Percentiles rank a stretch among this genome's conserved stretches.
phyloP scores from a whole-genome alignment of 1,140 invertebrate species.

The Leptinotarsa defecta region DNA sequence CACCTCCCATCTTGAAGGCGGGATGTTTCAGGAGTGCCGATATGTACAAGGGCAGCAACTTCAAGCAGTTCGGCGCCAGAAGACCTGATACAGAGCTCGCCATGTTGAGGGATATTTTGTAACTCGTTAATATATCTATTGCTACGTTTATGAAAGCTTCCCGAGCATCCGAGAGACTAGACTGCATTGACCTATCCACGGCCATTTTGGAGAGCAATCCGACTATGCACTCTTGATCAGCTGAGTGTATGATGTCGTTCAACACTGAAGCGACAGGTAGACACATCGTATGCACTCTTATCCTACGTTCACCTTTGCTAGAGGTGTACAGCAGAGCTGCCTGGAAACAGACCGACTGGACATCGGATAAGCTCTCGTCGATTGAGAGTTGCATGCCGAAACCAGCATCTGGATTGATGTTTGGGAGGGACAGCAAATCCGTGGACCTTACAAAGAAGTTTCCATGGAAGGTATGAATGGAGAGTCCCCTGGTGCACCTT shows the following conservation, averaged over 20 bases:
- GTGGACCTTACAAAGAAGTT: constrained; percentile 99
- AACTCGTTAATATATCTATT: constrained; percentile 87
- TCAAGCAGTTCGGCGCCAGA: constrained; percentile 73
- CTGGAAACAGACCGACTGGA: constrained; percentile 94
- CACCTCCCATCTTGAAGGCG: constrained; percentile 85
- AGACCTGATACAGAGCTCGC: constrained; percentile 67
- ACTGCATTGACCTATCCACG: constrained; percentile 86
- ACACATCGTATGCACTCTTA: constrained; percentile 96
- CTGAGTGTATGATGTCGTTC: constrained; percentile 84
- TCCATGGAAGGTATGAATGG: constrained; percentile 98
- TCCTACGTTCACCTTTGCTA: constrained; percentile 95
- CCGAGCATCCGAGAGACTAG: constrained; percentile 87
- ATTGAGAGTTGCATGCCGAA: constrained; percentile 97
- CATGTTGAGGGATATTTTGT: constrained; percentile 72
- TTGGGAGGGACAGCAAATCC: constrained; percentile 93
- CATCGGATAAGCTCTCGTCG: constrained; percentile 87
- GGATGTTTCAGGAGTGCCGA: constrained; percentile 89
- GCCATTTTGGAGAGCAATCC: constrained; percentile 96
- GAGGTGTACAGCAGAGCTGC: constrained; percentile 97
- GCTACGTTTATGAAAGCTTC: constrained; percentile 96
- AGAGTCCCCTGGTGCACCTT: constrained; percentile 88
- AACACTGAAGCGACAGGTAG: constrained; percentile 86
- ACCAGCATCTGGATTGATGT: constrained; percentile 97
- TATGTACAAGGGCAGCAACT: constrained; percentile 87
- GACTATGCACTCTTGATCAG: constrained; percentile 95